Base-by-base conservation (phyloP, 1,140 invertebrate species). In the Drosophila rufa region DNA sequence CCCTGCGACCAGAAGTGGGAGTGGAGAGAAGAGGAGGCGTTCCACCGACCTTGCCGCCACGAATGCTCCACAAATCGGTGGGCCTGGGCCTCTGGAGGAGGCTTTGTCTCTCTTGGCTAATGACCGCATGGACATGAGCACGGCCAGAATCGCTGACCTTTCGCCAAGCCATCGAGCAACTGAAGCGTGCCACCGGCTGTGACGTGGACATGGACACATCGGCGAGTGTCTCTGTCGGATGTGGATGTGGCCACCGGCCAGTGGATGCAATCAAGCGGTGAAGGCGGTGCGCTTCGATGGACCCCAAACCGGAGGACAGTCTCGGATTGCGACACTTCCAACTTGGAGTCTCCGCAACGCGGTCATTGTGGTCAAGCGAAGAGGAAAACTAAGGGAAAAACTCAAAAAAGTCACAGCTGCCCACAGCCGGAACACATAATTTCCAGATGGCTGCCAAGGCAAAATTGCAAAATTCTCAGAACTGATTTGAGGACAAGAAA, bases 291-390 rank as follows among this genome's bases (percentile, higher is more conserved):
- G 83, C 83, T 83, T 87, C 61, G 73, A 48, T 87, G 77, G 64
- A 74, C 79, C 79, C 71, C 55, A 78, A 60, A 38, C 71, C 65
- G 66, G 67, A 68, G 69, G 53, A 58, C 68, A 58, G 66, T 56
- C 66, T 66, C 58, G 51, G 25, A 79, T 87, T 89, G 83, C 80
- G 77, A 87, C 84, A 87, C 84, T 83, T 89, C 50, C 66, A 70
- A 64, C 53, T 60, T 76, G 33, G 67, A 82, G 70, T 56, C 65
- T 80, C 68, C 2, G 66, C 60, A 33, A 33, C 22, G 46, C 48
- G 45, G 38, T 38, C 60, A 68, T 47, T 78, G 73, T 58, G 77
- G 74, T 78, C 67, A 50, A 33, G 17, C 27, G 22, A 14, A 40
- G 17, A 33, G 30, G 15, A 36, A 53, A 68, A 43, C 6, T 60